Evolutionary conservation across 2,888 invertebrate species (phyloP), one percentile per base, ranked within the genome.

Genomic region (Drosophila falleni): DNA sequence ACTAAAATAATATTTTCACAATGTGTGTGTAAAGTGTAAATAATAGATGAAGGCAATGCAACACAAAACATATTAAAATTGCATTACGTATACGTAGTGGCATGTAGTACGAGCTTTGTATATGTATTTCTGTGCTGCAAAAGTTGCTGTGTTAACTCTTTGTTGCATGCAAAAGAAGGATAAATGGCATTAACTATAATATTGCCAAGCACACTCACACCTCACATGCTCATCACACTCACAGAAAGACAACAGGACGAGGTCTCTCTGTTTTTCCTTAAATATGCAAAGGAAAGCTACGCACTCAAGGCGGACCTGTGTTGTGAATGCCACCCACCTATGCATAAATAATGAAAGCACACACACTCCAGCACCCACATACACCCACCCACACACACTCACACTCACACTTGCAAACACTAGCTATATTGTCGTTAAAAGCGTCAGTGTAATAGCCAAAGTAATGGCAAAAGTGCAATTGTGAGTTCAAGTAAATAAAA

Each of bases 401-500:
- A 31, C 54, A 54, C 29, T 15, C 50, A 50, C 49, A 41, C 42
- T 35, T 39, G 23, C 23, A 50, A 19, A 51, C 61, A 39, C 41
- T 29, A 39, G 56, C 26, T 71, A 47, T 74, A 75, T 78, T 60
- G 82, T 69, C 81, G 82, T 80, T 87, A 81, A 89, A 87, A 86
- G 86, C 88, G 88, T 80, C 89, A 85, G 83, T 71, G 75, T 89
- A 86, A 89, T 89, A 88, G 89, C 81, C 80, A 89, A 82, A 80
- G 86, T 88, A 88, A 89, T 88, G 86, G 87, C 86, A 86, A 89
- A 87, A 87, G 87, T 87, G 87, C 87, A 87, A 87, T 87, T 89
- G 89, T 81, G 83, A 87, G 89, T 87, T 86, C 86, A 88, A 85
- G 86, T 89, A 87, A 89, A 87, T 89, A 89, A 87, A 89, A 87